A percentile compares a stretch with the other conserved stretches of the same genome.
Evolutionary conservation across 2,113 vertebrate genomes (phyloP).

Genomic region (Pituophis catenifer): DNA sequence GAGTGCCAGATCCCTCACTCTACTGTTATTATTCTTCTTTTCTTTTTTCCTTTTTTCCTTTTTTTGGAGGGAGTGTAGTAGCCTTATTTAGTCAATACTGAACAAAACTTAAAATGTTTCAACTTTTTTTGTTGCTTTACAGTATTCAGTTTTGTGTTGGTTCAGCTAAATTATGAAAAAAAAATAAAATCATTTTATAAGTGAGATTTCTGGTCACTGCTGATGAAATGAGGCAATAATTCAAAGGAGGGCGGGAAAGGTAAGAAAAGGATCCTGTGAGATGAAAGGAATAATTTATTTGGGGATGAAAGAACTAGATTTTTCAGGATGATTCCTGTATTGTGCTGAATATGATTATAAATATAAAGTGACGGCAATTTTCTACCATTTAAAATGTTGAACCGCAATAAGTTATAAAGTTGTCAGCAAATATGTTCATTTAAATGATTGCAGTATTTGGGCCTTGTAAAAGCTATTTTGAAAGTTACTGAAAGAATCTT

Average conservation of each 20-base stretch:
- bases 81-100: slow-evolving; percentile 65
- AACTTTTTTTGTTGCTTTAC: slow-evolving; percentile 74
- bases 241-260: not conserved
- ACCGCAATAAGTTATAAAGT: not conserved
- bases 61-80: slow-evolving; percentile 54
- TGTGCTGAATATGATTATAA: not conserved
- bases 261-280: not conserved
- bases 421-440: not conserved
- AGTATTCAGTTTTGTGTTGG: slow-evolving; percentile 79
- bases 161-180: slow-evolving; percentile 84
- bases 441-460: not conserved
- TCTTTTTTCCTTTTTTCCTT: slow-evolving; percentile 33
- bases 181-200: slow-evolving; percentile 78
- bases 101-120: slow-evolving; percentile 65
- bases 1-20: slow-evolving; percentile 61
- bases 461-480: not conserved
- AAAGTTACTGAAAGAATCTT: not conserved
- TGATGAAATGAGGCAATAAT: slow-evolving; percentile 48
- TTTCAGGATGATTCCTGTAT: too few species aligned
- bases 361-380: not conserved
- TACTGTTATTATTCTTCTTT: slow-evolving; percentile 37
- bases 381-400: not conserved
- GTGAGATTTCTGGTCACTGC: slow-evolving; percentile 71
- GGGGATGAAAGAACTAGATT: not conserved
- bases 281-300: not conserved